Percentiles rank a stretch among this genome's conserved stretches.
Evolutionary conservation across 2,888 invertebrate species (phyloP).

Genomic region (Drosophila nr. medialis): DNA sequence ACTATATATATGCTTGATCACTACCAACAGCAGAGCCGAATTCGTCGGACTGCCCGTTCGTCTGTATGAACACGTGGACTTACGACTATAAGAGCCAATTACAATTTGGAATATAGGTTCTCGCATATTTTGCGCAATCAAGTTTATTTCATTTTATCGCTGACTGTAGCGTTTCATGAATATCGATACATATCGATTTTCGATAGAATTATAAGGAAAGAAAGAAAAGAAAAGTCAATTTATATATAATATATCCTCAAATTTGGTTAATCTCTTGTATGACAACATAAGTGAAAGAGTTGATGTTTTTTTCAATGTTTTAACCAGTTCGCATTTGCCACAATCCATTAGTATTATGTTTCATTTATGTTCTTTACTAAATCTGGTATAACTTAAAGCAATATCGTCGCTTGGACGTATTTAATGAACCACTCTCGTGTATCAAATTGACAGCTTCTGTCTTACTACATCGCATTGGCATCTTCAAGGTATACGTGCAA

Average conservation of each 20-base stretch:
- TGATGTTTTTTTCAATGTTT: not conserved
- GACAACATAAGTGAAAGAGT: not conserved
- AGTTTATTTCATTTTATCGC: not conserved
- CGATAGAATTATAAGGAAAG: not conserved
- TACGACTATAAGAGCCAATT: not conserved
- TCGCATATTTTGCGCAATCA: too few relatives aligned
- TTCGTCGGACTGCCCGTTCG: too few relatives aligned
- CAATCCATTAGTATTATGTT: not conserved
- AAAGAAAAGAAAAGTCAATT: not conserved
- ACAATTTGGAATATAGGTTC: not conserved
- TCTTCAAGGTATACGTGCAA: slow-evolving; percentile 64
- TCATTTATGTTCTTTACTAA: not conserved
- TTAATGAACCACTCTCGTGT: slow-evolving; percentile 29
- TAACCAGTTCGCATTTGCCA: not conserved
- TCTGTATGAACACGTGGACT: too few relatives aligned
- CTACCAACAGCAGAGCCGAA: too few relatives aligned
- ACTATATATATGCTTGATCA: not conserved
- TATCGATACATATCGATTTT: not conserved
- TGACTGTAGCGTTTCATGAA: too few relatives aligned
- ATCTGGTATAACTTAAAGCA: not conserved
- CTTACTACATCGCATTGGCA: slow-evolving; percentile 52
- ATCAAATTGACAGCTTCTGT: slow-evolving; percentile 30
- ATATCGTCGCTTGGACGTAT: slow-evolving; percentile 2
- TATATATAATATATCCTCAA: not conserved
- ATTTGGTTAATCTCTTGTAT: not conserved